Evolutionary conservation across 2,113 vertebrate genomes (phyloP).

Genomic region (Danionella cerebrum): DNA sequence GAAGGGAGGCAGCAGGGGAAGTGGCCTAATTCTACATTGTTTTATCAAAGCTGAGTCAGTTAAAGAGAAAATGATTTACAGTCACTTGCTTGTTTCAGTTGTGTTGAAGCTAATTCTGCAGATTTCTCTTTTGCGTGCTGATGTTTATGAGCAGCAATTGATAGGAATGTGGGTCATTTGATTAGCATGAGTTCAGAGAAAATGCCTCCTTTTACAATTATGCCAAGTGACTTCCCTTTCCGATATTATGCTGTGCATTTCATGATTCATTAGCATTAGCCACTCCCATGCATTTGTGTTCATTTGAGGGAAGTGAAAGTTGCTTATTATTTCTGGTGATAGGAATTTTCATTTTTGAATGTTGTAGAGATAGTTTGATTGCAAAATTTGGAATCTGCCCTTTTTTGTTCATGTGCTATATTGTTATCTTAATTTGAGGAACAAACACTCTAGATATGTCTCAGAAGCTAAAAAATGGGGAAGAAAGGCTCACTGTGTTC

Average conservation of each 20-base stretch:
- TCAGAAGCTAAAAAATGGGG: too few relatives aligned
- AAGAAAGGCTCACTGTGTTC: too few relatives aligned
- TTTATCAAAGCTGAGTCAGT: background rate
- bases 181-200: background rate
- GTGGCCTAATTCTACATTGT: background rate
- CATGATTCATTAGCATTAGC: background rate
- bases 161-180: background rate
- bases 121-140: background rate
- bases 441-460: background rate
- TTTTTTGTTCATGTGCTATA: too few relatives aligned
- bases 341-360: background rate
- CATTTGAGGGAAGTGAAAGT: background rate
- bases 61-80: background rate
- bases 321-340: background rate
- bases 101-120: background rate
- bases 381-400: background rate
- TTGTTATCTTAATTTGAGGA: too few relatives aligned
- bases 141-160: background rate
- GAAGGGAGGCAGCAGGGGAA: background rate
- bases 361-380: background rate
- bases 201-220: background rate
- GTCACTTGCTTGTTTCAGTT: background rate
- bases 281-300: background rate
- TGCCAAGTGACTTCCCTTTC: background rate
- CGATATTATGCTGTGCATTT: background rate